Base-by-base conservation (phyloP, 1,140 invertebrate species). In the Polypedilum pembai region DNA sequence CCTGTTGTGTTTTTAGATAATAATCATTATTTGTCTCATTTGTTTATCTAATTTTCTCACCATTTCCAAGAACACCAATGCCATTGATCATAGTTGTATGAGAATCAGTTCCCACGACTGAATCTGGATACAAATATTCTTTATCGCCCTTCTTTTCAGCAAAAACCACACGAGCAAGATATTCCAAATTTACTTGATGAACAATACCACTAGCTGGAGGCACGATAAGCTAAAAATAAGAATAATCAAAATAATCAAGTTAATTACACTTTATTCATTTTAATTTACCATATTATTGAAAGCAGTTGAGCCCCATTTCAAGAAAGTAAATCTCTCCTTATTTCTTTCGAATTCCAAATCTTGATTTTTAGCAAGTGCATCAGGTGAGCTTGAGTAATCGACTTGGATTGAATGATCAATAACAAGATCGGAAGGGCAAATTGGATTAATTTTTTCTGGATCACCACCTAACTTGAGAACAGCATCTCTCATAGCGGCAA, bases 51-150 rank as follows among this genome's bases (percentile, higher is more conserved):
- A 33, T 5, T 33, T 3, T 33, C 5, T 33, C 24, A 33, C 45
- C 45, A 56, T 69, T n/a, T 15, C 91, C 91, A 41, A 92, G 83
- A 7, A 92, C 88, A 17, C 91, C 91, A 15, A 92, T 82, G 1
- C 97, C 97, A 82, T 98, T 98, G 73, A 99, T 98, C 96, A 99
- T 99, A 1, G 97, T 98, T 7, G 98, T 99, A 79, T 99, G 98
- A 7, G 94, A 96, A 86, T 99, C 98, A 0, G 97, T 98, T 10
- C 98, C 98, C n/a, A 99, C 96, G 41, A 99, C 89, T 74, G 93
- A 95, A 81, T 99, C 98, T 0, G 96, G 97, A 82, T 97, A 96
- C 1, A 98, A 82, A 75, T 81, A 80, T 63, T 77, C 76, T 17
- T 73, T 75, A 74, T 75, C 75, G 1, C 90, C 40, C 4, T 83